Percentiles rank a stretch among this genome's conserved stretches.
Evolutionary conservation across 2,888 invertebrate species (phyloP).

Genomic region (Cerastoderma edule): DNA sequence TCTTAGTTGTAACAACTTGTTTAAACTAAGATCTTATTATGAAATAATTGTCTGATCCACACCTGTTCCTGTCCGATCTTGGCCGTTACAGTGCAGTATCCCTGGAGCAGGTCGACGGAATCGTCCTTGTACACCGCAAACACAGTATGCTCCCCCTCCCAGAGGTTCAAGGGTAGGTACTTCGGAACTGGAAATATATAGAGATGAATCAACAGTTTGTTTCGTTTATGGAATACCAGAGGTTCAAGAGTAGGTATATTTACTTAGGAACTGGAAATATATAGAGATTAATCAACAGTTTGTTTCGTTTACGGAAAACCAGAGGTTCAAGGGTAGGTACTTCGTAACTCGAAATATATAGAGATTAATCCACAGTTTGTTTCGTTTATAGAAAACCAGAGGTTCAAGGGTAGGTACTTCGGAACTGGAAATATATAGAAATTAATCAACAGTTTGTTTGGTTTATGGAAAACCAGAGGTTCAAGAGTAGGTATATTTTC

Average conservation of each 20-base stretch:
- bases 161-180: slow-evolving; percentile 5
- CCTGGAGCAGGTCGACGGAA: neutral
- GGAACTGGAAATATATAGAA: too few relatives aligned
- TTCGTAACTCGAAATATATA: slow-evolving; percentile 4
- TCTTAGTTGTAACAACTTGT: neutral
- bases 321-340: too few relatives aligned
- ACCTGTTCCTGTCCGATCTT: slow-evolving; percentile 20
- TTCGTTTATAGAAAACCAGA: too few relatives aligned
- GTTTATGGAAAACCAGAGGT: too few relatives aligned
- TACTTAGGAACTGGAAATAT: neutral
- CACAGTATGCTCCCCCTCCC: slow-evolving; percentile 11
- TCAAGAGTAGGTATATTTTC: too few relatives aligned
- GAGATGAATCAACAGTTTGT: neutral
- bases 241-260: neutral
- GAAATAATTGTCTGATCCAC: neutral
- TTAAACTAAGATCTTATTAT: neutral
- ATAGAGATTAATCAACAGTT: neutral
- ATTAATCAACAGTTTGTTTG: too few relatives aligned
- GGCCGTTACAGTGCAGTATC: slow-evolving; percentile 9
- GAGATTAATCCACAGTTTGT: neutral
- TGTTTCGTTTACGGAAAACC: neutral
- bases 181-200: slow-evolving; percentile 2
- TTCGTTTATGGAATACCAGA: neutral
- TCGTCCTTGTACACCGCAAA: slow-evolving; percentile 3
- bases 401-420: too few relatives aligned